phyloP scores from a whole-genome alignment of 2,797 vertebrate species.

The Myotis planiceps region DNA sequence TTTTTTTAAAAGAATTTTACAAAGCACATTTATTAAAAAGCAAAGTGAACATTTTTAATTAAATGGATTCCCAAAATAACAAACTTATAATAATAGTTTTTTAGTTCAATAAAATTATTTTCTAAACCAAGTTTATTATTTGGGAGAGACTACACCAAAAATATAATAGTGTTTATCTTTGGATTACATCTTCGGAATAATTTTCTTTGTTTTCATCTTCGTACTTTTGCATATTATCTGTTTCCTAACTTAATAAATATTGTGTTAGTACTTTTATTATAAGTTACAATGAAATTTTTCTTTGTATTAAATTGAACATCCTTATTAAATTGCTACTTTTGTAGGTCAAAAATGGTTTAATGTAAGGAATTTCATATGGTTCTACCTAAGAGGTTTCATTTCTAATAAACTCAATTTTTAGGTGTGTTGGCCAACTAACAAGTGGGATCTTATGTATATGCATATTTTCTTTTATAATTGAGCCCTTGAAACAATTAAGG shows the following conservation, averaged over 20 bases:
- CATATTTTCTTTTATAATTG: not conserved
- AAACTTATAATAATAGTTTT: not conserved
- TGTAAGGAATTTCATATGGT: not conserved
- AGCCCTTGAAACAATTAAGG: not conserved
- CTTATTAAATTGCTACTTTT: not conserved
- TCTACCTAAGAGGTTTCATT: not conserved
- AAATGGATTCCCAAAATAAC: not conserved
- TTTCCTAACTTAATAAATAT: not conserved
- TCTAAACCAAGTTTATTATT: not conserved
- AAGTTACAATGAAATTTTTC: not conserved
- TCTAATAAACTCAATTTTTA: not conserved
- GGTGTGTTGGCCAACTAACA: not conserved
- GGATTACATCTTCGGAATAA: not conserved
- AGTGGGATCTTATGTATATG: not conserved
- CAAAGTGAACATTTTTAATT: not conserved
- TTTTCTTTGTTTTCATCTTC: not conserved
- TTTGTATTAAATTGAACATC: not conserved
- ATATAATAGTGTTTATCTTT: not conserved
- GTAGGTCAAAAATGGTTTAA: not conserved
- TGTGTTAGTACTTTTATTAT: constrained; percentile 6
- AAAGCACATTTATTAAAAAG: not conserved
- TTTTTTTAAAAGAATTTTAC: constrained; percentile 5
- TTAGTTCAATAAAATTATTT: constrained; percentile 23
- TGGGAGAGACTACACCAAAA: not conserved
- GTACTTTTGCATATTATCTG: not conserved